A percentile compares a stretch with the other conserved stretches of the same genome.
phyloP scores from a whole-genome alignment of 1,140 invertebrate genomes.

The Atta texana region DNA sequence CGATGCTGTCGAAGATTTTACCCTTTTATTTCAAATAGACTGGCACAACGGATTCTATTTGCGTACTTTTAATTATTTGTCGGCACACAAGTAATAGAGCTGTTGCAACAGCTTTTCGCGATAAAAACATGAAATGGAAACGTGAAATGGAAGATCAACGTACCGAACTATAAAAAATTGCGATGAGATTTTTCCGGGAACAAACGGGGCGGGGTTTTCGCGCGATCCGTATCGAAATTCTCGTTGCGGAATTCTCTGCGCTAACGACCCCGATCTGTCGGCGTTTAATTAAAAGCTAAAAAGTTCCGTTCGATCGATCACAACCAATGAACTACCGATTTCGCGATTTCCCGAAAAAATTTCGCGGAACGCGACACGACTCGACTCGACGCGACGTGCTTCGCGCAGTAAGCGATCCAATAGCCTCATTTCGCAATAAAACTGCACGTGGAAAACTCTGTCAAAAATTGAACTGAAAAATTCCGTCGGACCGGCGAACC shows the following conservation, averaged over 20 bases:
- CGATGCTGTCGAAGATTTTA: slow-evolving; percentile 32
- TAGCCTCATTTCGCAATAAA: slow-evolving; percentile 60
- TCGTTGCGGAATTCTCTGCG: slow-evolving; percentile 22
- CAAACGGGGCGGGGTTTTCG: slow-evolving; percentile 37
- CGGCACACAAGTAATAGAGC: slow-evolving; percentile 43
- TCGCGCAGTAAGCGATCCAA: slow-evolving; percentile 52
- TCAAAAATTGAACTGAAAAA: slow-evolving; percentile 54
- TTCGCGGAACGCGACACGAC: slow-evolving; percentile 17
- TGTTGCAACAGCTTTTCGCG: slow-evolving; percentile 30
- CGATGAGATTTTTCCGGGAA: slow-evolving; percentile 37
- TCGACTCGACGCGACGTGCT: not conserved
- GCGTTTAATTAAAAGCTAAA: slow-evolving; percentile 64
- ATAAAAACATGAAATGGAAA: slow-evolving; percentile 44
- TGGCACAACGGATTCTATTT: slow-evolving; percentile 10
- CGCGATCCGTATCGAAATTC: slow-evolving; percentile 30
- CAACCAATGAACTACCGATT: slow-evolving; percentile 56
- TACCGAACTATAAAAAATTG: slow-evolving; percentile 33
- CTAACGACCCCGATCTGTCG: slow-evolving; percentile 46
- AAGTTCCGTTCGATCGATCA: slow-evolving; percentile 60
- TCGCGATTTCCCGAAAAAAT: slow-evolving; percentile 37
- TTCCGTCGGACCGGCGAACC: slow-evolving; percentile 17
- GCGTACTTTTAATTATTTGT: slow-evolving; percentile 41
- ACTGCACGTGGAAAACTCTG: slow-evolving; percentile 35
- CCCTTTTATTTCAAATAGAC: slow-evolving; percentile 5
- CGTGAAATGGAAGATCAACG: slow-evolving; percentile 47